Evolutionary conservation across 2,888 invertebrate genomes (phyloP).

Genomic region (Hypomecis atomaria): DNA sequence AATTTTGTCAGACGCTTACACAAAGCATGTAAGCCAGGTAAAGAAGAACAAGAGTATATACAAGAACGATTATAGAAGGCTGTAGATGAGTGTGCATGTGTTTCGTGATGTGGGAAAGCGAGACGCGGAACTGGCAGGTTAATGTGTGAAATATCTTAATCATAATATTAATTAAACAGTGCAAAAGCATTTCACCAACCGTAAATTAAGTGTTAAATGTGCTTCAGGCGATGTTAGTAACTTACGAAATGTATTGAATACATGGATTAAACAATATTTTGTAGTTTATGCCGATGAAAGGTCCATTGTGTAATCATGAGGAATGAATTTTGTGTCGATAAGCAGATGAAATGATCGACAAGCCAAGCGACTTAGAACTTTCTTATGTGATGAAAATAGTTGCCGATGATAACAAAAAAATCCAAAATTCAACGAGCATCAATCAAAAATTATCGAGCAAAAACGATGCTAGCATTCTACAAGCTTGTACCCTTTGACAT

Average conservation of each 20-base stretch:
- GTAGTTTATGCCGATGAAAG: conserved; percentile 18
- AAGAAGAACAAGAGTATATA: not conserved
- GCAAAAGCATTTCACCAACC: conserved; percentile 37
- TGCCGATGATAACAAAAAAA: conserved; percentile 47
- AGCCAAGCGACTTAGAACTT: conserved; percentile 32
- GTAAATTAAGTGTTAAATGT: conserved; percentile 29
- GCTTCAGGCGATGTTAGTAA: conserved; percentile 35
- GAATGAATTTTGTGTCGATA: conserved; percentile 37
- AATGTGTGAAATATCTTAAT: conserved; percentile 8
- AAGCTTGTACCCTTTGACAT: conserved; percentile 81
- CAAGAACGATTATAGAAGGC: conserved; percentile 30
- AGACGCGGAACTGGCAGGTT: conserved; percentile 9
- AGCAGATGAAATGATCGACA: conserved; percentile 45
- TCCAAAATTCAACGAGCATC: conserved; percentile 69
- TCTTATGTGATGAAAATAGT: conserved; percentile 47
- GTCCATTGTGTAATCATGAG: conserved; percentile 9
- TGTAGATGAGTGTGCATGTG: conserved; percentile 29
- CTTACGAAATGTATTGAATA: not conserved
- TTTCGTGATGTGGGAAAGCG: conserved; percentile 24
- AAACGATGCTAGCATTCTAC: conserved; percentile 78
- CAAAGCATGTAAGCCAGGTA: conserved; percentile 33
- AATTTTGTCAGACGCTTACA: conserved; percentile 32
- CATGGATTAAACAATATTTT: not conserved
- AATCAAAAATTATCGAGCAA: conserved; percentile 72
- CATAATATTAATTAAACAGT: conserved; percentile 20